A percentile compares a stretch with the other conserved stretches of the same genome.
Evolutionary conservation across 2,113 vertebrate genomes (phyloP).

Genomic region (Trematocara unimaculatum): DNA sequence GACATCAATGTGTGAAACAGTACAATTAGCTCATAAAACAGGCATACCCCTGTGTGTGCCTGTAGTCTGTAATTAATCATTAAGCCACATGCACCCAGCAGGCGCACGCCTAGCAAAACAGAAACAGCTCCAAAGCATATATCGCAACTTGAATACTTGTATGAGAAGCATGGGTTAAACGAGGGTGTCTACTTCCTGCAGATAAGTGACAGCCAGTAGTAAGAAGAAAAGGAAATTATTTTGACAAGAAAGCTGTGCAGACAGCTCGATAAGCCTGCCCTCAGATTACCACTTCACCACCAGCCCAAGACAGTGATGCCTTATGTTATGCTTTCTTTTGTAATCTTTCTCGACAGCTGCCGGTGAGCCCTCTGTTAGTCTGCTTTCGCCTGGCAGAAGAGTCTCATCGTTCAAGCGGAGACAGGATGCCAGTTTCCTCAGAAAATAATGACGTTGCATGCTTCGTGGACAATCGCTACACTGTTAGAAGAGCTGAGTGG

Average conservation of each 20-base stretch:
- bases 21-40: background rate
- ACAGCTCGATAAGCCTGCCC: conserved; percentile 15
- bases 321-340: background rate
- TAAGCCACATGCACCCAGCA: background rate
- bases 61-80: conserved; percentile 21
- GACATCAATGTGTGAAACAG: background rate
- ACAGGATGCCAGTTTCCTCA: background rate
- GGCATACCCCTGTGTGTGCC: background rate
- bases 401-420: background rate
- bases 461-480: background rate
- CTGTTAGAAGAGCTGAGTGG: background rate
- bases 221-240: conserved; percentile 27
- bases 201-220: conserved; percentile 39
- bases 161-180: conserved; percentile 9
- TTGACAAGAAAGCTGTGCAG: conserved; percentile 21
- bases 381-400: background rate
- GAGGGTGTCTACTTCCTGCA: conserved; percentile 60
- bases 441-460: conserved; percentile 18
- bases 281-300: background rate
- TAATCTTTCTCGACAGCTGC: background rate
- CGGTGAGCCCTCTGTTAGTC: background rate
- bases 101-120: background rate
- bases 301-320: background rate
- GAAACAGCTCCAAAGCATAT: conserved; percentile 2
- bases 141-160: background rate